Percentiles rank a stretch among this genome's conserved stretches.
These are phyloP conservation scores for Argyra leucocephala DNA, from an alignment of 2,888 invertebrate species.

Conservation along the genomic window DNA sequence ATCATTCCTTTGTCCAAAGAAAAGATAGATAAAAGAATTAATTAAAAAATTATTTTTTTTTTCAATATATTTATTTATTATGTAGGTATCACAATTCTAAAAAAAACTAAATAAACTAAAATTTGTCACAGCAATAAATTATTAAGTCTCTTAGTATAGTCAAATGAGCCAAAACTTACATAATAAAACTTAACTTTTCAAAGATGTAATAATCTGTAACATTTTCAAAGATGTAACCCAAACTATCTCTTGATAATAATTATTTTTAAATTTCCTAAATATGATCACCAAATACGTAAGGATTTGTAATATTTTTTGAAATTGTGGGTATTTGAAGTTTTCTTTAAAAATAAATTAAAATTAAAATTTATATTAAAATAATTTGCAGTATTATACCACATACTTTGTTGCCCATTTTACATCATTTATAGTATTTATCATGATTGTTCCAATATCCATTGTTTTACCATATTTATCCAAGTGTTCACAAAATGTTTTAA, in stretches of 20 bases:
- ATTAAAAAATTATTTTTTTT: too few species aligned
- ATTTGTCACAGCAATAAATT: too few species aligned
- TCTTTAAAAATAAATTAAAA: slow-evolving; percentile 10
- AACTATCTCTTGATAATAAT: neutral
- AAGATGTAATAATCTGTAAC: too few species aligned
- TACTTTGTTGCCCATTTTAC: neutral
- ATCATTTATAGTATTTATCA: slow-evolving; percentile 15
- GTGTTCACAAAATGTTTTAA: slow-evolving; percentile 20
- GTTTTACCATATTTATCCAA: slow-evolving; percentile 14
- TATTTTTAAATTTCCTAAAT: neutral
- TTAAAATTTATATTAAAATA: neutral
- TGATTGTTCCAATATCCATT: slow-evolving; percentile 17
- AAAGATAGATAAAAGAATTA: too few species aligned
- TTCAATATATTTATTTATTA: too few species aligned
- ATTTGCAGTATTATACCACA: neutral
- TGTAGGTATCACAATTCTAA: too few species aligned
- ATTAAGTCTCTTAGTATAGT: too few species aligned
- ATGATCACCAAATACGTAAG: slow-evolving; percentile 12
- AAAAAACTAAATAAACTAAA: too few species aligned
- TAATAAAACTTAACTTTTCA: too few species aligned
- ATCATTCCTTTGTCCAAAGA: too few species aligned
- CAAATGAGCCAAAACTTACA: too few species aligned
- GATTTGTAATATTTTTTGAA: slow-evolving; percentile 9
- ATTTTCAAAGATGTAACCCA: too few species aligned
- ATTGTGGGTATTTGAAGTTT: slow-evolving; percentile 12